Percentiles rank a stretch among this genome's conserved stretches.
Conservation (phyloP, 2,797 vertebrate genomes). For the Anisognathus igniventris region DNA sequence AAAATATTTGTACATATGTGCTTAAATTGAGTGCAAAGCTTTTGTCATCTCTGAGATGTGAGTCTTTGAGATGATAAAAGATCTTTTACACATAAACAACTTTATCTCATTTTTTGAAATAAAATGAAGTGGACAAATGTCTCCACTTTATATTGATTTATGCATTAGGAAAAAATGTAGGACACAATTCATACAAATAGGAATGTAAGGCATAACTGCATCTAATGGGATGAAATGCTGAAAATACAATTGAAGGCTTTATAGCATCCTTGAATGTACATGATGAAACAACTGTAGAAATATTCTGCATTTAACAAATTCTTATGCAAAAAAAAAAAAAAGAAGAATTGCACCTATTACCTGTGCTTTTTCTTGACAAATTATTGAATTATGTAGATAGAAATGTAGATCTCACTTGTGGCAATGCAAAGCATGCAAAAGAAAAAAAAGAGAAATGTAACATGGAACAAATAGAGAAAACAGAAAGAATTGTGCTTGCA, state of each 20-base stretch:
- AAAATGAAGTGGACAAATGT: not conserved
- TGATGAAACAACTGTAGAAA: not conserved
- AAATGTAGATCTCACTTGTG: not conserved
- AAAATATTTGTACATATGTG: not conserved
- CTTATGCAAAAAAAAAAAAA: not conserved
- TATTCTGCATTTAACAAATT: not conserved
- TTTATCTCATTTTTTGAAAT: not conserved
- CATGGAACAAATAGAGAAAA: not conserved
- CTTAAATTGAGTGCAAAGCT: not conserved
- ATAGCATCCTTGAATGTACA: not conserved
- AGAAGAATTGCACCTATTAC: not conserved
- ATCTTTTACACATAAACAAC: not conserved
- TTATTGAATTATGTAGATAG: not conserved
- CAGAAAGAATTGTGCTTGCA: not conserved
- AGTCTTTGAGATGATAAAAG: not conserved
- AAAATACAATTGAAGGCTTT: not conserved
- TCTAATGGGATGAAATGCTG: not conserved
- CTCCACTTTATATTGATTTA: not conserved
- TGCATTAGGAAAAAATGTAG: not conserved
- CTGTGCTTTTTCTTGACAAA: not conserved
- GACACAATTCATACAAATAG: not conserved
- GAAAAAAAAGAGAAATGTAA: not conserved
- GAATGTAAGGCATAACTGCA: not conserved
- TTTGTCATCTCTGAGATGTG: not conserved
- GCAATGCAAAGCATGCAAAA: not conserved